Conservation (phyloP, 2,888 invertebrate species). For the Adineta ricciae region DNA sequence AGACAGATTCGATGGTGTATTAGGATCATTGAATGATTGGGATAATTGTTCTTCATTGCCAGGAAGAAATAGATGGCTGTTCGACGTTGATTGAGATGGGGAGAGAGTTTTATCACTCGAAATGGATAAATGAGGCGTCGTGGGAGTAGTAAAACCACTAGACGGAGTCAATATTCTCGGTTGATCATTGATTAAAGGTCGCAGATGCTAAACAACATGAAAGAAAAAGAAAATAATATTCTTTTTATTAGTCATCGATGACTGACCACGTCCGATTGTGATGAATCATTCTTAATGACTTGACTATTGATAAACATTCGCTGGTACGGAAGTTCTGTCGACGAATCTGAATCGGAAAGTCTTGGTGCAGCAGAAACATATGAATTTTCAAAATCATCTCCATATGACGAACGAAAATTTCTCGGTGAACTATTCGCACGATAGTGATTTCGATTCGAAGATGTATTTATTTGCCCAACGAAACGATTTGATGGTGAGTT, state of each 20-base stretch:
- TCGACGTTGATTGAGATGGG: background rate
- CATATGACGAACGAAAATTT: background rate
- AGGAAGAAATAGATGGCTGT: background rate
- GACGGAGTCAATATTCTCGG: background rate
- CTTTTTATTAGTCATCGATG: background rate
- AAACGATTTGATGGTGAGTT: background rate
- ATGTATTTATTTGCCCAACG: conserved; percentile 1
- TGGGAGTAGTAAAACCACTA: background rate
- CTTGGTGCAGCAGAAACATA: background rate
- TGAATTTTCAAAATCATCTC: background rate
- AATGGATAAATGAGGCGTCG: background rate
- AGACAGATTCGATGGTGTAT: background rate
- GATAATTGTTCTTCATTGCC: background rate
- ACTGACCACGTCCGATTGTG: background rate
- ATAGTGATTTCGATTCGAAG: background rate
- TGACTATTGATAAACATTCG: background rate
- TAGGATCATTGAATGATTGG: background rate
- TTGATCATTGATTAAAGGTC: background rate
- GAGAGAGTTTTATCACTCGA: background rate
- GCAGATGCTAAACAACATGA: background rate
- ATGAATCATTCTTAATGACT: background rate
- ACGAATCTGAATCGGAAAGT: conserved; percentile 15
- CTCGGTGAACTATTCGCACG: background rate
- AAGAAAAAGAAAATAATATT: background rate
- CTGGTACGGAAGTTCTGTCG: background rate